Percentiles rank a stretch among this genome's conserved stretches.
phyloP scores from a whole-genome alignment of 2,113 vertebrate species.

The Argyrosomus japonicus region DNA sequence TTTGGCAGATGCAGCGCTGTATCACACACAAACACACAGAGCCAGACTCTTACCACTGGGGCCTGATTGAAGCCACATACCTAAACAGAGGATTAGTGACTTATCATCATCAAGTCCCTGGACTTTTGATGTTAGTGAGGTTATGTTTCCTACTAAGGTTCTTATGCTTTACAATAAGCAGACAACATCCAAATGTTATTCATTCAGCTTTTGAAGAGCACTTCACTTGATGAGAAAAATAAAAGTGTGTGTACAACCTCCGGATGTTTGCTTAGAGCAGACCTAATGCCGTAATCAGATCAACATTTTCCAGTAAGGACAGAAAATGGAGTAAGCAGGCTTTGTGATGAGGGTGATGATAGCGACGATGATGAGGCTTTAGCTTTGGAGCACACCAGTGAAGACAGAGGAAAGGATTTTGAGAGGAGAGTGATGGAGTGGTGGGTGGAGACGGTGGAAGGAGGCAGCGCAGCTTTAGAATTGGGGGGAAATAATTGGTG shows the following conservation, averaged over 20 bases:
- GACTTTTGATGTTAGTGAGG: conserved; percentile 61
- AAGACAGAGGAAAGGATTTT: conserved; percentile 23
- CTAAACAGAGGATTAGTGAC: conserved; percentile 75
- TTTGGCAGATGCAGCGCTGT: conserved; percentile 27
- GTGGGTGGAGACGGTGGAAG: conserved; percentile 51
- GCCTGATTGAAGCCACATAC: conserved; percentile 67
- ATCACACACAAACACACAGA: conserved; percentile 11
- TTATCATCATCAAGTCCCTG: conserved; percentile 62
- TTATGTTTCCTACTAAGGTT: conserved; percentile 72
- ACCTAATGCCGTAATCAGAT: conserved; percentile 76
- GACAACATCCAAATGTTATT: conserved; percentile 59
- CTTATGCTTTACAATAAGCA: conserved; percentile 72
- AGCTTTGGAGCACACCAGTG: conserved; percentile 15
- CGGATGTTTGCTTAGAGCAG: conserved; percentile 69
- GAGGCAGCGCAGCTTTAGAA: conserved; percentile 64
- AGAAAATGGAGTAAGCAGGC: conserved; percentile 15
- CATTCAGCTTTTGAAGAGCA: conserved; percentile 68
- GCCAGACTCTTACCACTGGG: conserved; percentile 13
- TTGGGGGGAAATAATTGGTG: conserved; percentile 49
- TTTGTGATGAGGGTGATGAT: conserved; percentile 28
- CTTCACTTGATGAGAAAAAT: conserved; percentile 74
- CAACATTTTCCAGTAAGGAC: conserved; percentile 57
- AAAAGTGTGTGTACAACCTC: conserved; percentile 49
- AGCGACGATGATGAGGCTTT: conserved; percentile 52
- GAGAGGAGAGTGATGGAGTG: conserved; percentile 35